These are phyloP conservation scores for Pseudomyrmex pallidus DNA, from an alignment of 1,140 invertebrate species.

Conservation along the genomic window DNA sequence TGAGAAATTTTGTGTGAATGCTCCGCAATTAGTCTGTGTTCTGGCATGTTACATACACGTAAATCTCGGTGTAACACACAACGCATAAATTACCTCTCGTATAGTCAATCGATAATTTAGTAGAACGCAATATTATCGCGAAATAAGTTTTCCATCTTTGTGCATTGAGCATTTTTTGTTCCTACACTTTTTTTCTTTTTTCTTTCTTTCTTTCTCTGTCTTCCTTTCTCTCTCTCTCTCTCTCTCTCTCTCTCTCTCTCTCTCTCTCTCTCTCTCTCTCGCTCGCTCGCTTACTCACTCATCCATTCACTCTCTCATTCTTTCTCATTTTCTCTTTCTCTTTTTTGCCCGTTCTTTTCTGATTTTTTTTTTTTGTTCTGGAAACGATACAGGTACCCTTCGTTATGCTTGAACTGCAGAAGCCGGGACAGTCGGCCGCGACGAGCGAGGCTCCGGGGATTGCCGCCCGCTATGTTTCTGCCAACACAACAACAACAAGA, in stretches of 20 bases:
- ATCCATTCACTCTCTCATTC: too few relatives aligned
- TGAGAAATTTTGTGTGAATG: constrained; percentile 9
- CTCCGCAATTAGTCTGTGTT: constrained; percentile 24
- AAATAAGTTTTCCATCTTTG: not conserved
- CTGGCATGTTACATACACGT: not conserved
- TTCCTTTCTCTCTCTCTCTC: constrained; percentile 10
- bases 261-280: not conserved
- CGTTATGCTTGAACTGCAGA: constrained; percentile 94
- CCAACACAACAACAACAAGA: constrained; percentile 86
- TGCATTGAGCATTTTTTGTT: too few relatives aligned
- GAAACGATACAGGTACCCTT: constrained; percentile 90
- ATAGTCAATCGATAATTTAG: constrained; percentile 13
- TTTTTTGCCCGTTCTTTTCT: constrained; percentile 33
- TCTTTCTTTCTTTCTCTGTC: constrained; percentile 17
- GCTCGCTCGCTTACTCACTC: not conserved
- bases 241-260: constrained; percentile 20
- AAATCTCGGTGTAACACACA: constrained; percentile 26
- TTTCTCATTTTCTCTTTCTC: not conserved
- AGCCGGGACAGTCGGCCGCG: constrained; percentile 94
- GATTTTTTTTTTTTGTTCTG: constrained; percentile 68
- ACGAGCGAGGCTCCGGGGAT: constrained; percentile 92
- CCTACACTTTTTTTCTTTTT: not conserved
- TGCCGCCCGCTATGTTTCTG: constrained; percentile 90
- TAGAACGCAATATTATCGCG: constrained; percentile 16
- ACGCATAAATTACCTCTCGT: constrained; percentile 31